Percentiles rank a stretch among this genome's conserved stretches.
Evolutionary conservation across 2,113 vertebrate species (phyloP).

Genomic region (Mustelus asterias): DNA sequence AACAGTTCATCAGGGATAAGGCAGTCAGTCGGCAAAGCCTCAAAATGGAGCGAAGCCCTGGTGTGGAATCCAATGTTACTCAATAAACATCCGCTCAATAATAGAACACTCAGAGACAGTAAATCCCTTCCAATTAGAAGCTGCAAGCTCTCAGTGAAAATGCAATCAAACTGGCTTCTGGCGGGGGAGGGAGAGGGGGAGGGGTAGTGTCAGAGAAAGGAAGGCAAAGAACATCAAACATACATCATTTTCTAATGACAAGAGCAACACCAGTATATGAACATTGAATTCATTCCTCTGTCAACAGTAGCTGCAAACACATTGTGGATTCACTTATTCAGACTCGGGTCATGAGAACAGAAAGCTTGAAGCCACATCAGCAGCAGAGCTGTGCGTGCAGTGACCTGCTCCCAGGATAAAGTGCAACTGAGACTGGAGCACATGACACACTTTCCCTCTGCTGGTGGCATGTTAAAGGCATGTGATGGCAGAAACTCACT

Average conservation of each 20-base stretch:
- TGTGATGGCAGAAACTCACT: no score
- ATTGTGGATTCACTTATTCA: no score
- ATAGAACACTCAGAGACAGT: not conserved
- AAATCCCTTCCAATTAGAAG: not conserved
- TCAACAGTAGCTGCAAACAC: not conserved
- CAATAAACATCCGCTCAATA: not conserved
- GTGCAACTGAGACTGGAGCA: no score
- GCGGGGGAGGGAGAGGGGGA: no score
- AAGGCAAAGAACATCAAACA: not conserved
- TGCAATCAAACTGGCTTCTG: not conserved
- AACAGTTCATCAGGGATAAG: no score
- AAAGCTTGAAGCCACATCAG: no score
- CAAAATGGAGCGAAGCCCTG: not conserved
- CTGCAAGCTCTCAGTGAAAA: not conserved
- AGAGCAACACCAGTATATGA: not conserved
- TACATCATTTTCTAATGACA: not conserved
- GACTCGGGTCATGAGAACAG: no score
- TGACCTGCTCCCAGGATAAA: no score
- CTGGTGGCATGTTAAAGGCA: no score
- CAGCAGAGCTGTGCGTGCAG: no score
- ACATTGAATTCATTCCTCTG: not conserved
- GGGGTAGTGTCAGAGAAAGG: not conserved
- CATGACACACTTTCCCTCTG: no score
- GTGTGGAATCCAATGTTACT: not conserved
- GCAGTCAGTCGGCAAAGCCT: no score